Conservation (phyloP, 2,888 invertebrate species). For the Steromphala cineraria region DNA sequence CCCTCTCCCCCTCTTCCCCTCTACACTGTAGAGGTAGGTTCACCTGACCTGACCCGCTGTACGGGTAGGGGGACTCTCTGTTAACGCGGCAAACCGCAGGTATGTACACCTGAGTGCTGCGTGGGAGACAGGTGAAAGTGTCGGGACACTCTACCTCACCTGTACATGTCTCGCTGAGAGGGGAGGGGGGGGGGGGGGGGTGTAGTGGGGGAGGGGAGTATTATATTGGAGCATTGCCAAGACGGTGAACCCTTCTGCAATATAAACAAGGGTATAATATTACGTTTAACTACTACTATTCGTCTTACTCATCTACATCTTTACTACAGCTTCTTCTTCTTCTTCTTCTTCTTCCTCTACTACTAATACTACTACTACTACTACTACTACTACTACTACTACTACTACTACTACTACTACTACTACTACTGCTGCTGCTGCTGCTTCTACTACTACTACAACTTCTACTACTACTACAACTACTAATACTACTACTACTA, state of each 20-base stretch:
- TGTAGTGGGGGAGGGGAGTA: background rate
- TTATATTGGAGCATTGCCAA: background rate
- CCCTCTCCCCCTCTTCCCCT: too few relatives aligned
- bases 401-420: background rate
- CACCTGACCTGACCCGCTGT: background rate
- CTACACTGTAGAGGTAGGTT: background rate
- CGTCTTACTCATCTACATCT: background rate
- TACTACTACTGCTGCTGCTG: background rate
- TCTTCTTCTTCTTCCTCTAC: background rate
- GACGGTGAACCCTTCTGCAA: too few relatives aligned
- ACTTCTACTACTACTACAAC: background rate
- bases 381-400: background rate
- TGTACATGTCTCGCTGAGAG: background rate
- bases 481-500: background rate
- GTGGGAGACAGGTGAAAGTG: background rate
- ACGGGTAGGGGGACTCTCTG: background rate
- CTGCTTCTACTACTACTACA: background rate
- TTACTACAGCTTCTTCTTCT: background rate
- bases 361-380: background rate
- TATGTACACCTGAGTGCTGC: background rate
- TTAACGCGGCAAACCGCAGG: background rate
- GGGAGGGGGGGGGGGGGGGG: background rate
- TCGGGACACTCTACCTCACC: too few relatives aligned
- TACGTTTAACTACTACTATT: background rate
- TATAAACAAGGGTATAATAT: background rate